Base-by-base conservation (phyloP, 2,797 vertebrate genomes). In the Calcarius lapponicus region DNA sequence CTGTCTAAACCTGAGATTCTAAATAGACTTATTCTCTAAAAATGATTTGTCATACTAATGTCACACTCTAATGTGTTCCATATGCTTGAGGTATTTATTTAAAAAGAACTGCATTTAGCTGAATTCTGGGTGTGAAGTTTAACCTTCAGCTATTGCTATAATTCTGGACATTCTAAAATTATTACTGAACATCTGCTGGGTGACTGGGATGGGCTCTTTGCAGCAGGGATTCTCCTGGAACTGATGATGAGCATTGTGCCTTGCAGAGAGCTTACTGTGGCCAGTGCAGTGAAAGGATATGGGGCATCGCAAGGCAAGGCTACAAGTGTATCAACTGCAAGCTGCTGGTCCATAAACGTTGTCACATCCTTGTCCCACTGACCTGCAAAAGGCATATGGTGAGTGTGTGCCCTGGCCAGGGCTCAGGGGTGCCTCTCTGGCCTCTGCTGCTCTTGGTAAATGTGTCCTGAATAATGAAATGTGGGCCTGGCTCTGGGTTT, bases 241-340 rank as follows among this genome's bases (percentile, higher is more conserved):
- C 7, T 86, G 20, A 28, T 64, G 1, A 26, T 56, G 6, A 79
- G 12, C 8, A 0, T 71, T 90, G 42, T 53, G 10, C 4, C 85
- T 85, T 79, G 4, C 74, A 99, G 99, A 99, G 98, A 98, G 99
- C 99, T 6, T 98, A 98, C 97, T 99, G 99, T 97, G 99, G 99
- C 98, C 99, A 99, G 98, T 99, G 99, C 98, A 98, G 98, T 81
- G 99, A 99, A 97, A 98, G 99, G 99, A 99, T 99, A 99, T 99
- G 99, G 99, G 98, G 99, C 95, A 98, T 99, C 95, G 98, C 98
- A 89, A 98, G 97, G 98, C 99, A 99, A 98, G 99, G 99, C 98
- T 99, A 99, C 99, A 99, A 99, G 98, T 99, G 99, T 98, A 98
- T 99, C 98, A 98, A 98, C 98, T 99, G 99, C 99, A 98, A 98